phyloP scores from a whole-genome alignment of 2,888 invertebrate genomes.

The Epiblema foenella region DNA sequence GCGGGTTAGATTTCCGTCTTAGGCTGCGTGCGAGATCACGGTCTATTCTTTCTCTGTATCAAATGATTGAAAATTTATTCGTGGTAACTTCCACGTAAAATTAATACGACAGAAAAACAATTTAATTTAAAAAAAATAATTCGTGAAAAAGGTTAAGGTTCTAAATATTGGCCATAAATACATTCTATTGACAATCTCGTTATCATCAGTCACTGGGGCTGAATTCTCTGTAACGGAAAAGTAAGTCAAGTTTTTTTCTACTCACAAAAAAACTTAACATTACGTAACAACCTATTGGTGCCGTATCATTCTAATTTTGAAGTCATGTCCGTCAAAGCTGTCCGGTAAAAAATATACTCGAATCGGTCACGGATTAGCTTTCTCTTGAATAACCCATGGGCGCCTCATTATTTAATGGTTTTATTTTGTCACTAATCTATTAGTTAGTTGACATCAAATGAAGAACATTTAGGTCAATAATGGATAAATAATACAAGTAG shows the following conservation, averaged over 20 bases:
- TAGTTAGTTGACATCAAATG: background rate
- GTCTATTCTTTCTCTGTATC: no score
- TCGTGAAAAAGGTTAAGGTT: no score
- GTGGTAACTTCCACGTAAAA: no score
- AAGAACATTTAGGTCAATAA: constrained; percentile 24
- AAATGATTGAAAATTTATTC: no score
- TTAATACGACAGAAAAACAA: no score
- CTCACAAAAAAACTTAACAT: constrained; percentile 35
- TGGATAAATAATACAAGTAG: constrained; percentile 18
- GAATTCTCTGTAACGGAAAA: constrained; percentile 12
- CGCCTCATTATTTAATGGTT: constrained; percentile 35
- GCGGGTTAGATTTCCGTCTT: no score
- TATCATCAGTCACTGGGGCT: constrained; percentile 2
- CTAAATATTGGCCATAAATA: background rate
- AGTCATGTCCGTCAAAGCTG: constrained; percentile 40
- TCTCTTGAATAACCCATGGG: constrained; percentile 42
- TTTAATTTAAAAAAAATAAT: no score
- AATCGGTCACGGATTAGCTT: constrained; percentile 41
- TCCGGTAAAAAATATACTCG: constrained; percentile 40
- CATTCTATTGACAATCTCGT: constrained; percentile 16
- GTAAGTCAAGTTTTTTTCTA: constrained; percentile 34
- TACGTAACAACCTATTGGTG: constrained; percentile 40
- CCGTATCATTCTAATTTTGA: constrained; percentile 40
- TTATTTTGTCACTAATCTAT: constrained; percentile 27
- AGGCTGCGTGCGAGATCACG: no score